These are phyloP conservation scores for Cotesia vestalis DNA, from an alignment of 1,140 invertebrate species.

Conservation along the genomic window DNA sequence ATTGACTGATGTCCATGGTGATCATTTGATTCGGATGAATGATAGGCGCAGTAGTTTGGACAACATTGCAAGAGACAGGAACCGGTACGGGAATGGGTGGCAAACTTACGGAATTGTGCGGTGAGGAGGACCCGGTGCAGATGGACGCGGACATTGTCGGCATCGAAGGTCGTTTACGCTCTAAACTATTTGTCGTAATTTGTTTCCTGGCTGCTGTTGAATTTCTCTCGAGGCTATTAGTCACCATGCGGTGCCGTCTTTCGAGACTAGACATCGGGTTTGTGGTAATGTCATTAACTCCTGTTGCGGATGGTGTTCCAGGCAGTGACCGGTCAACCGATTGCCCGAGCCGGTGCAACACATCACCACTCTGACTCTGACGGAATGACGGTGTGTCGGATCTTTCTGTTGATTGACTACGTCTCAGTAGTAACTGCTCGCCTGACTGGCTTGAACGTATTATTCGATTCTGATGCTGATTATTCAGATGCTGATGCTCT, in stretches of 20 bases:
- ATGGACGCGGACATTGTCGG: constrained; percentile 25
- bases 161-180: constrained; percentile 59
- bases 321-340: constrained; percentile 57
- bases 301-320: constrained; percentile 48
- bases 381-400: constrained; percentile 51
- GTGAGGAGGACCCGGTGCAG: constrained; percentile 37
- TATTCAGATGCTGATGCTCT: constrained; percentile 46
- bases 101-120: constrained; percentile 56
- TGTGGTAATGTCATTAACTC: no score
- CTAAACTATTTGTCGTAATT: constrained; percentile 61
- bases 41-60: constrained; percentile 58
- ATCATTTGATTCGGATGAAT: constrained; percentile 57
- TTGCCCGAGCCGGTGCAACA: constrained; percentile 61
- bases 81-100: constrained; percentile 59
- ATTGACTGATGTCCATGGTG: constrained; percentile 52
- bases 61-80: constrained; percentile 60
- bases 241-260: constrained; percentile 61
- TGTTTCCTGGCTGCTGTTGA: constrained; percentile 55
- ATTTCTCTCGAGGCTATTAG: constrained; percentile 63
- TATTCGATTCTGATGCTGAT: no score
- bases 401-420: constrained; percentile 61
- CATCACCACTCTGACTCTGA: constrained; percentile 63
- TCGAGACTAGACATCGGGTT: constrained; percentile 52
- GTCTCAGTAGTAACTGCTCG: constrained; percentile 56
- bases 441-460: constrained; percentile 62